Evolutionary conservation across 1,140 invertebrate genomes (phyloP).

Genomic region (Penaeus indicus): DNA sequence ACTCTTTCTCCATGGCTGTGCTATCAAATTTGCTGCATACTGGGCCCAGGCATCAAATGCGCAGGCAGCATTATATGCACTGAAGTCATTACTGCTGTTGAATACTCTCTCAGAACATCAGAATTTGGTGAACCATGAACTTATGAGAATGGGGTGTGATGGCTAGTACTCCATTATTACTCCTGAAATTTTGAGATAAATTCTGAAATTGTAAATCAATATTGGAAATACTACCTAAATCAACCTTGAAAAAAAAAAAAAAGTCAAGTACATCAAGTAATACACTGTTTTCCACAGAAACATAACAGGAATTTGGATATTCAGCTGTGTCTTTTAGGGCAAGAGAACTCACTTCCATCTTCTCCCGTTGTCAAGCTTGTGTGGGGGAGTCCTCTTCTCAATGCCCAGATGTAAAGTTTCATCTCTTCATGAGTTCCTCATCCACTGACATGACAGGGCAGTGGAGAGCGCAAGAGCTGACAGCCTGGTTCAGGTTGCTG

Average conservation of each 20-base stretch:
- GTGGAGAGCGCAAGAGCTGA: constrained; percentile 22
- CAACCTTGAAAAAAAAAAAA: background rate
- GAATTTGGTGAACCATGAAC: constrained; percentile 82
- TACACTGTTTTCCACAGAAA: no score
- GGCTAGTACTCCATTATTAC: constrained; percentile 83
- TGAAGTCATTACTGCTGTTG: constrained; percentile 79
- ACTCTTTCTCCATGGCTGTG: constrained; percentile 92
- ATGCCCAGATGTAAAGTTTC: constrained; percentile 81
- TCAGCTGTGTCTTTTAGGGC: no score
- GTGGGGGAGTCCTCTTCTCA: constrained; percentile 81
- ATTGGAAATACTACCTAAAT: background rate
- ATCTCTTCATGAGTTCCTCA: constrained; percentile 72
- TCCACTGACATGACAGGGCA: constrained; percentile 56
- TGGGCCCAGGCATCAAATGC: constrained; percentile 87
- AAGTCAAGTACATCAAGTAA: background rate
- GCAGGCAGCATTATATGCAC: constrained; percentile 82
- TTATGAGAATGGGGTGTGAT: constrained; percentile 84
- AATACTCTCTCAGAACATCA: constrained; percentile 80
- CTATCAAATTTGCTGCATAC: constrained; percentile 86
- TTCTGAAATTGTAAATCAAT: background rate
- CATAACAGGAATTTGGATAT: no score
- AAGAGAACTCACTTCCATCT: constrained; percentile 77
- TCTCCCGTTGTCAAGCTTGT: constrained; percentile 80
- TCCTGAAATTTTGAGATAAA: constrained; percentile 72
- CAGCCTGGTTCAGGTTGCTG: constrained; percentile 41